These are phyloP conservation scores for Druon quercuslanigerum DNA, from an alignment of 1,140 invertebrate species.

Conservation along the genomic window DNA sequence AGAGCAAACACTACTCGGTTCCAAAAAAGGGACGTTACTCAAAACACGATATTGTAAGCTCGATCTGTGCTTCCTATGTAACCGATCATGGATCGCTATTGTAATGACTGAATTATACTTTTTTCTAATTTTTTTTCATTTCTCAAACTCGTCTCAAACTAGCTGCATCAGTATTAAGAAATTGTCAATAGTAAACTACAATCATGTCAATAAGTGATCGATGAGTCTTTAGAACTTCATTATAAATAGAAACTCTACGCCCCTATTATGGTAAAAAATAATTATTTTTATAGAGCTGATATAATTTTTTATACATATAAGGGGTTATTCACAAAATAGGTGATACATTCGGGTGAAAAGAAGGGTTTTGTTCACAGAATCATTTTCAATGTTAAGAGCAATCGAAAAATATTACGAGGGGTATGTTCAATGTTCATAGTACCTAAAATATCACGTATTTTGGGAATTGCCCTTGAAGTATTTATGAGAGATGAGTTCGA, in stretches of 20 bases:
- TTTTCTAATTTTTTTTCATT: not conserved
- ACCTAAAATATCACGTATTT: not conserved
- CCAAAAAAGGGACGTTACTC: not conserved
- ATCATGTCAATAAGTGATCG: too few species aligned
- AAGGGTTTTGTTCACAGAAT: too few species aligned
- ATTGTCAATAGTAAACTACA: not conserved
- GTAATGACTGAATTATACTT: not conserved
- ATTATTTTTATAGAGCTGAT: too few species aligned
- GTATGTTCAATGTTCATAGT: not conserved
- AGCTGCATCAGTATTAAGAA: not conserved
- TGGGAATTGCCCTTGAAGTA: not conserved
- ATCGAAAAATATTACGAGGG: not conserved
- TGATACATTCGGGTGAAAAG: too few species aligned
- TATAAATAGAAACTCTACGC: too few species aligned
- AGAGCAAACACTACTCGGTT: not conserved
- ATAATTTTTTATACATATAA: too few species aligned
- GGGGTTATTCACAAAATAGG: too few species aligned
- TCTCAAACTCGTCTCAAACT: slow-evolving; percentile 8
- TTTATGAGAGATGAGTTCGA: slow-evolving; percentile 9
- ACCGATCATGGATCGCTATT: not conserved
- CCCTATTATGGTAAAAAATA: too few species aligned
- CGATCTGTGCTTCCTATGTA: slow-evolving; percentile 11
- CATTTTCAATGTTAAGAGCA: not conserved
- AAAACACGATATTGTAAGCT: not conserved
- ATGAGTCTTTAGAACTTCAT: too few species aligned